Evolutionary conservation across 2,888 invertebrate genomes (phyloP), one percentile per base, ranked within the genome.

Genomic region (Tipula confusa): DNA sequence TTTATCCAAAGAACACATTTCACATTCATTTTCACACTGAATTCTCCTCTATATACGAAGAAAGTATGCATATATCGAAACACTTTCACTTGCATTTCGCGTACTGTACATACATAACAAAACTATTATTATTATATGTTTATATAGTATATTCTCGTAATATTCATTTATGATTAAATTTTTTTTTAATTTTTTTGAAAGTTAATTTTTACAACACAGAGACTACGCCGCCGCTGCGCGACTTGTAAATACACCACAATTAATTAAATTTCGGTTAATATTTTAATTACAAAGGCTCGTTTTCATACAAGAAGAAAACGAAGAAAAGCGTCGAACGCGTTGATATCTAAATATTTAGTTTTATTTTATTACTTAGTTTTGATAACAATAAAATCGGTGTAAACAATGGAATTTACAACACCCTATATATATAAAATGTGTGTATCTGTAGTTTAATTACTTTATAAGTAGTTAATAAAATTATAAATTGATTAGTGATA

Each of bases 21-120:
- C 24, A 64, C 7, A 64, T 24, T 24, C 64, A 64, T 64, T 64
- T 64, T 64, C 64, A 64, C 64, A 64, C 64, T 64, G 9, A 24
- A 64, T 24, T 64, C 24, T 64, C 9, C 2, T 64, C 33, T 6
- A 33, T 6, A 11, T 11, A 18, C 7, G 24, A 64, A 18, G 64
- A 64, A 64, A 64, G 43, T 9, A 64, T 24, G 64, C 64, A 64
- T 64, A n/a, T n/a, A 18, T 64, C 18, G 24, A 64, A 24, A 64
- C 64, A 64, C 64, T 64, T 64, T 64, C 64, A 64, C 64, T 64
- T 64, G 64, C 64, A 24, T 9, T 64, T 64, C 64, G 64, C 64
- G 64, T 64, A 64, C 64, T 64, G 64, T 64, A 48, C 48, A 18
- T 48, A 64, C 24, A 64, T 33, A 33, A 33, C 24, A 64, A 24